Percentiles rank a stretch among this genome's conserved stretches.
Evolutionary conservation across 2,113 vertebrate genomes (phyloP).

Genomic region (Pteropus alecto): DNA sequence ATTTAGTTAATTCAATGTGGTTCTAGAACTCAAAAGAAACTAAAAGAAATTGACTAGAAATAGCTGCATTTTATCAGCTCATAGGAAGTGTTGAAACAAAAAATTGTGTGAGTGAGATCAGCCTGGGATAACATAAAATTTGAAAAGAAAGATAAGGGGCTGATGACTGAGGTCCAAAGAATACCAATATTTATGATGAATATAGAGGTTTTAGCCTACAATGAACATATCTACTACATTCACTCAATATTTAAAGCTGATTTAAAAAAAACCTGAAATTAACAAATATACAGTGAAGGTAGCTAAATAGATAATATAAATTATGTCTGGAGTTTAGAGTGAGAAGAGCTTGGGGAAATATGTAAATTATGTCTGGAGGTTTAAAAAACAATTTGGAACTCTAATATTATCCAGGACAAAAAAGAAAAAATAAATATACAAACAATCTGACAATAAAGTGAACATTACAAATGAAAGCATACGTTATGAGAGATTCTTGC

Average conservation of each 20-base stretch:
- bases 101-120: neutral
- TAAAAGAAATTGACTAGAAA: neutral
- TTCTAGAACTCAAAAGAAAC: neutral
- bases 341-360: neutral
- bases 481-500: neutral
- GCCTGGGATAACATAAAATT: neutral
- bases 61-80: neutral
- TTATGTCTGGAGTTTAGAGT: neutral
- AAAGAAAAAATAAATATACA: neutral
- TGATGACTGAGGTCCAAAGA: neutral
- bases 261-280: neutral
- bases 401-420: neutral
- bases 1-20: neutral
- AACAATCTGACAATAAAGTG: neutral
- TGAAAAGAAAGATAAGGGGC: neutral
- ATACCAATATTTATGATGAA: neutral
- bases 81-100: neutral
- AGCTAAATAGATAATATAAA: neutral
- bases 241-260: neutral
- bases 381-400: neutral
- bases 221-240: too few relatives aligned
- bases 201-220: neutral
- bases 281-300: neutral
- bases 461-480: neutral
- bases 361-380: neutral